Evolutionary conservation across 64 coral and sea anemone genomes (phyloP).

Genomic region (Montipora cactus): DNA sequence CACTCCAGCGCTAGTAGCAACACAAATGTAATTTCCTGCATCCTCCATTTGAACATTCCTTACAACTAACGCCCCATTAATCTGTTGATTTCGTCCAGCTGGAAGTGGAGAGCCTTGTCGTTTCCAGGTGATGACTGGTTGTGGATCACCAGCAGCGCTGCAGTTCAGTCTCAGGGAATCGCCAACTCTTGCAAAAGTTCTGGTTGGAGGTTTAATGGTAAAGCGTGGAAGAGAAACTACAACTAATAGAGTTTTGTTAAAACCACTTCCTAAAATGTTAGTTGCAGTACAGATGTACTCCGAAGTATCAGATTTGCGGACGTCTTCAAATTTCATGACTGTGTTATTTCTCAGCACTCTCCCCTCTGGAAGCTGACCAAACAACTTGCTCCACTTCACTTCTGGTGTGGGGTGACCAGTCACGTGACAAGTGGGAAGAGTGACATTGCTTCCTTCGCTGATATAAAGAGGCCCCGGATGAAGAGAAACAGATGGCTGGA

Average conservation of each 20-base stretch:
- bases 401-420: constrained; percentile 53
- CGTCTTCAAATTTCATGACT: not conserved
- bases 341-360: not conserved
- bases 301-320: constrained; percentile 35
- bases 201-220: not conserved
- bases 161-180: constrained; percentile 19
- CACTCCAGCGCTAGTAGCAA: constrained; percentile 47
- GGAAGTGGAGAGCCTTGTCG: constrained; percentile 33
- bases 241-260: not conserved
- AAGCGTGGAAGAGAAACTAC: not conserved
- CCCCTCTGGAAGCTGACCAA: constrained; percentile 59
- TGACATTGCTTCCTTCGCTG: constrained; percentile 10
- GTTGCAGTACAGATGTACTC: constrained; percentile 20
- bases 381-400: constrained; percentile 55
- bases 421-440: constrained; percentile 60
- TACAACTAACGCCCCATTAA: not conserved
- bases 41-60: not conserved
- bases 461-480: constrained; percentile 21
- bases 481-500: constrained; percentile 1
- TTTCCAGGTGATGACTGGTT: constrained; percentile 71
- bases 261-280: constrained; percentile 34
- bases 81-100: not conserved
- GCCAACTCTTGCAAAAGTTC: not conserved
- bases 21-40: constrained; percentile 52
- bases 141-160: constrained; percentile 57